Conservation (phyloP, 2,113 vertebrate species). For the Etheostoma spectabile region DNA sequence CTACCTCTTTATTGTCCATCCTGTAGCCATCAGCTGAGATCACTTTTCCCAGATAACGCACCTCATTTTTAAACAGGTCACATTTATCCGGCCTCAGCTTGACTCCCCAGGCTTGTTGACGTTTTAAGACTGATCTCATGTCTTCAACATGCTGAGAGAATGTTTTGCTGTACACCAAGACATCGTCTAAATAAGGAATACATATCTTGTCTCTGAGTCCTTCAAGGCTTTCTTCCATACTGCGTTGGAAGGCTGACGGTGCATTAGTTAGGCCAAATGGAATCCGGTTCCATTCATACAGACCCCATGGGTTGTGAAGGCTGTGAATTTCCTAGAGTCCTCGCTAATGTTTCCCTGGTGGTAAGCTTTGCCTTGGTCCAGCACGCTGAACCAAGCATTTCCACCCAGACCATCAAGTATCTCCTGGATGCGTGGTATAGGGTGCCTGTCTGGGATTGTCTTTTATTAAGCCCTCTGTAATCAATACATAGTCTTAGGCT, state of each 20-base stretch:
- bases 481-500: too few relatives aligned
- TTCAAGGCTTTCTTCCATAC: conserved; percentile 19
- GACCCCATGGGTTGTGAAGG: conserved; percentile 7
- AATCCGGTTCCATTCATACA: conserved; percentile 31
- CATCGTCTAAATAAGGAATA: conserved; percentile 17
- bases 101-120: background rate
- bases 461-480: too few relatives aligned
- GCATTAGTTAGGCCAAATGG: conserved; percentile 32
- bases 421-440: too few relatives aligned
- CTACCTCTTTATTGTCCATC: too few relatives aligned
- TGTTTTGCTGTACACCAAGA: conserved; percentile 1
- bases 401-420: too few relatives aligned
- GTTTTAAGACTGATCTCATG: conserved; percentile 2
- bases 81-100: conserved; percentile 7
- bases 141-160: conserved; percentile 16
- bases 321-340: conserved; percentile 7
- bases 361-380: conserved; percentile 21
- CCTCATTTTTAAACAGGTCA: background rate
- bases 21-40: too few relatives aligned
- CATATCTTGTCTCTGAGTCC: conserved; percentile 14
- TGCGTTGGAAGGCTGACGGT: conserved; percentile 17
- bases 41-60: background rate
- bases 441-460: too few relatives aligned
- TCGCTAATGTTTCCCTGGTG: conserved; percentile 23
- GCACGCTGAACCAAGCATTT: background rate